Base-by-base conservation (phyloP, 2,113 vertebrate genomes). In the Lipophrys pholis region DNA sequence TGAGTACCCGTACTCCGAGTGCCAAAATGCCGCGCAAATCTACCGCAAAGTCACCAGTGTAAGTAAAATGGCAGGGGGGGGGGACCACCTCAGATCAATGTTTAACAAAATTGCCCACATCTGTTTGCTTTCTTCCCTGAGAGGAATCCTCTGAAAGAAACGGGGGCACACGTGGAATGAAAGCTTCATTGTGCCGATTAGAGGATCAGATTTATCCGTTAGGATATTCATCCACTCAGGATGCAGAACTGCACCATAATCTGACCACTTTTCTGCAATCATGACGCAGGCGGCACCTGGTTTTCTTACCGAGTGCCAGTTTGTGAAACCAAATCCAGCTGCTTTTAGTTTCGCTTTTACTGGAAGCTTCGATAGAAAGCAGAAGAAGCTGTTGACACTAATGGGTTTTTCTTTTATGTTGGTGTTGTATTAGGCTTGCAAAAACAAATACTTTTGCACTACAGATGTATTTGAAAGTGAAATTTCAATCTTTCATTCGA, bases 41-140 rank as follows among this genome's bases (percentile, higher is more conserved):
- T 99, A 99, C 93, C 97, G 98, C 90, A 99, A 97, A 91, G 98
- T 99, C 91, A 99, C 98, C 72, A 98, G 96, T 73, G 98, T 99
- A 91, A 97, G 93, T 93, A 79, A 11, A n/a, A n/a, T 40, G 2
- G n/a, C 14, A n/a, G 11, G 10, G 14, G 40, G 45, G 12, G 12
- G 8, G 21, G 17, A 8, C 8, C 38, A 1, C 16, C 11, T 52
- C 1, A 45, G 57, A 12, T 55, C 48, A 50, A 11, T 53, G 6
- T 60, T 79, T 54, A 16, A 65, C n/a, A 14, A 84, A 84, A 85
- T 88, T 41, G 74, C 69, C 53, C 11, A 39, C 78, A 81, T 67
- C 30, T 81, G 87, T 79, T 49, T 3, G 0, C 55, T 51, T 60
- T 55, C 45, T 10, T 71, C 52, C 63, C 8, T 62, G 56, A 42